phyloP scores from a whole-genome alignment of 2,888 invertebrate species.

The Adelphocoris suturalis region DNA sequence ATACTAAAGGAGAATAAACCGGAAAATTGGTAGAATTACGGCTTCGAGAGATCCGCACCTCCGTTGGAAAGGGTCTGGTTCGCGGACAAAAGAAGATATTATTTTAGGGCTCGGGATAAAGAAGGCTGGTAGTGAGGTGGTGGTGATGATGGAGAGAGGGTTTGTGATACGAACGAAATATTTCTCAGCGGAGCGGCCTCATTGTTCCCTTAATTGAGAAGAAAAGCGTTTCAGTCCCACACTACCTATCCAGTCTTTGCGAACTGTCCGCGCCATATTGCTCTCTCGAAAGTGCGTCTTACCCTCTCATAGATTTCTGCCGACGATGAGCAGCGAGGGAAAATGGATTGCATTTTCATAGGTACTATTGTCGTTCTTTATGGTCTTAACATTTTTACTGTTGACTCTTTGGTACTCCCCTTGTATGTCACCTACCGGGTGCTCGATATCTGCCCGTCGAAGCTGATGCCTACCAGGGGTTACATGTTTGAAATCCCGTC shows the following conservation, averaged over 20 bases:
- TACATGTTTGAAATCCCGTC: too few relatives aligned
- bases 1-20: background rate
- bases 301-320: too few relatives aligned
- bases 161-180: background rate
- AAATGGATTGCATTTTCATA: too few relatives aligned
- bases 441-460: too few relatives aligned
- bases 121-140: background rate
- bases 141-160: background rate
- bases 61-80: slow-evolving; percentile 11
- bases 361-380: too few relatives aligned
- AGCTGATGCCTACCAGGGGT: too few relatives aligned
- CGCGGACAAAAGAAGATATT: slow-evolving; percentile 31
- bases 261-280: slow-evolving; percentile 1
- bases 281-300: background rate
- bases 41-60: background rate
- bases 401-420: too few relatives aligned
- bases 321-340: too few relatives aligned
- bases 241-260: background rate
- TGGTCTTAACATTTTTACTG: too few relatives aligned
- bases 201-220: slow-evolving; percentile 20
- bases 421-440: too few relatives aligned
- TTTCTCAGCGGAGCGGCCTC: background rate
- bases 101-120: background rate
- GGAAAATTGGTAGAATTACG: slow-evolving; percentile 32
- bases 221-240: background rate